Evolutionary conservation across 2,888 invertebrate genomes (phyloP).

Genomic region (Phanerotoma sp.): DNA sequence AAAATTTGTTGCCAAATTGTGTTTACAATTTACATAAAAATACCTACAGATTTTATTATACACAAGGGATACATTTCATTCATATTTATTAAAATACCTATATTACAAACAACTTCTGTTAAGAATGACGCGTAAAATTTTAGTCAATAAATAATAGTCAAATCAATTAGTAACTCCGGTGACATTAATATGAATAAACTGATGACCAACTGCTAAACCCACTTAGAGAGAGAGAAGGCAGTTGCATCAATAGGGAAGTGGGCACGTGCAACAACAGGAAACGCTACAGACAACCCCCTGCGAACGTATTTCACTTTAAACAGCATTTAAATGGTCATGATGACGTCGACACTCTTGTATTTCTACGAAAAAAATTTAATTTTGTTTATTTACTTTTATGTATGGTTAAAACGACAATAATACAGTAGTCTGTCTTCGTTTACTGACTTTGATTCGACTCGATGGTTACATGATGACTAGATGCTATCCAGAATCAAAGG

Average conservation of each 20-base stretch:
- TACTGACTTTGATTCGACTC: slow-evolving; percentile 43
- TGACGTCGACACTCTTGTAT: background rate
- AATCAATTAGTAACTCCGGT: too few species aligned
- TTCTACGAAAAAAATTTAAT: background rate
- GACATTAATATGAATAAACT: slow-evolving; percentile 2
- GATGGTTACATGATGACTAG: slow-evolving; percentile 46
- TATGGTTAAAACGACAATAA: background rate
- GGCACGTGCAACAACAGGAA: slow-evolving; percentile 27
- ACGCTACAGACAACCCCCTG: slow-evolving; percentile 19
- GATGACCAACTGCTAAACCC: slow-evolving; percentile 29
- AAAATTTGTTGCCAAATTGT: too few species aligned
- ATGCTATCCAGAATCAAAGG: slow-evolving; percentile 12
- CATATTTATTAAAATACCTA: too few species aligned
- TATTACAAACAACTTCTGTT: too few species aligned
- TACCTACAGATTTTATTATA: too few species aligned
- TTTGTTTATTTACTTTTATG: background rate
- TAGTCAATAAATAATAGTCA: too few species aligned
- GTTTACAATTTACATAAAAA: too few species aligned
- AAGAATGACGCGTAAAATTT: too few species aligned
- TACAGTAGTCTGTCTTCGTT: background rate
- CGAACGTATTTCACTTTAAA: slow-evolving; percentile 15
- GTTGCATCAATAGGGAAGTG: slow-evolving; percentile 32
- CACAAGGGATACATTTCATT: too few species aligned
- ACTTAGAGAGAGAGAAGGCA: slow-evolving; percentile 25
- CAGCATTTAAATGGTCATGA: background rate